Conservation (phyloP, 2,797 vertebrate species). For the Tachyglossus aculeatus region DNA sequence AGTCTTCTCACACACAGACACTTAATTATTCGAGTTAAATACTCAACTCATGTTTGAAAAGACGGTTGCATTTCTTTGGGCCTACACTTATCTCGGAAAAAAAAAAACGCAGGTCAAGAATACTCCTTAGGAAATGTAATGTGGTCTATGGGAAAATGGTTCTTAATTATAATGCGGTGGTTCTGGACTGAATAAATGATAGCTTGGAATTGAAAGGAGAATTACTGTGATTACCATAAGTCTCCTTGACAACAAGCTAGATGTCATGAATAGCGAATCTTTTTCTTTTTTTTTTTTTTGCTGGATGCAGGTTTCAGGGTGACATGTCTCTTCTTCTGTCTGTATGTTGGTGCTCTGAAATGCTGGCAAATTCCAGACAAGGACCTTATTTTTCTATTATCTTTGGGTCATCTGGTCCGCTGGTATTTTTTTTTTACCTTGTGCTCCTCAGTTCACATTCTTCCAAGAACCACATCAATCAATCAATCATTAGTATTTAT, state of each 20-base stretch:
- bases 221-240: slow-evolving; percentile 40
- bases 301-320: slow-evolving; percentile 33
- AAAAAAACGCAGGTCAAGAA: slow-evolving; percentile 27
- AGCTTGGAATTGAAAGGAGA: slow-evolving; percentile 50
- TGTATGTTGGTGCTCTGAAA: too few relatives aligned
- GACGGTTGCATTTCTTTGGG: slow-evolving; percentile 6
- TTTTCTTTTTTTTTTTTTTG: slow-evolving; percentile 23
- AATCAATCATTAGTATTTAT: too few relatives aligned
- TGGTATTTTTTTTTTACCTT: too few relatives aligned
- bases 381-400: too few relatives aligned
- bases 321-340: too few relatives aligned
- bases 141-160: slow-evolving; percentile 38
- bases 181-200: slow-evolving; percentile 50
- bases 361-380: too few relatives aligned
- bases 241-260: slow-evolving; percentile 48
- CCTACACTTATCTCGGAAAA: slow-evolving; percentile 35
- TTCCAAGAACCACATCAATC: too few relatives aligned
- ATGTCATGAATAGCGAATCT: slow-evolving; percentile 35
- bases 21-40: slow-evolving; percentile 11
- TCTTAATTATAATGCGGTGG: slow-evolving; percentile 49
- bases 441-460: too few relatives aligned
- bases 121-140: slow-evolving; percentile 35
- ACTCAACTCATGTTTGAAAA: neutral
- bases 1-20: slow-evolving; percentile 9
- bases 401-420: too few relatives aligned